A percentile compares a stretch with the other conserved stretches of the same genome.
Conservation (phyloP, 2,797 vertebrate genomes). For the Tokudaia muenninki region DNA sequence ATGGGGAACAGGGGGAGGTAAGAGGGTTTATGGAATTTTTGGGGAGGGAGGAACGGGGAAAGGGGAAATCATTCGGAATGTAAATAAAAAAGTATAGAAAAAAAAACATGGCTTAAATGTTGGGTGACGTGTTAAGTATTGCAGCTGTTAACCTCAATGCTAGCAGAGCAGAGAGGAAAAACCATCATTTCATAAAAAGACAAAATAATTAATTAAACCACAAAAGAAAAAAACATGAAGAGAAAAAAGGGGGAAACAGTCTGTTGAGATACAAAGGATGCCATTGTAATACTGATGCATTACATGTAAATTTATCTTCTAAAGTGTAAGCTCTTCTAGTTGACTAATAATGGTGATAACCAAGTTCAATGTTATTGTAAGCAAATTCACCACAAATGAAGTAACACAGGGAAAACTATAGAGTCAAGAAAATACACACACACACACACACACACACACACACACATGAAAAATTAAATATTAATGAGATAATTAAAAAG, state of each 20-base stretch:
- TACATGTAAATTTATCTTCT: neutral
- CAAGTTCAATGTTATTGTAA: neutral
- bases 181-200: constrained; percentile 4
- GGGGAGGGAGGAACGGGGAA: no score
- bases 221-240: neutral
- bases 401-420: neutral
- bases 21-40: no score
- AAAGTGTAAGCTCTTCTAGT: neutral
- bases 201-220: neutral
- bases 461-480: neutral
- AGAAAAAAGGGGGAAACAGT: neutral
- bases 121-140: neutral
- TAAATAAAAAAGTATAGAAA: no score
- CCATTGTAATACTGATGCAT: neutral
- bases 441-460: no score
- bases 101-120: neutral
- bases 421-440: neutral
- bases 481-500: neutral
- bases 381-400: neutral
- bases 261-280: constrained; percentile 17
- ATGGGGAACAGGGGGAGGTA: no score
- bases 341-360: neutral
- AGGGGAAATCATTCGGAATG: no score
- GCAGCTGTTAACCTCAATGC: neutral
- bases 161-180: neutral